Evolutionary conservation across 2,113 vertebrate genomes (phyloP), one percentile per base, ranked within the genome.

Genomic region (Sinocyclocheilus anophthalmus): DNA sequence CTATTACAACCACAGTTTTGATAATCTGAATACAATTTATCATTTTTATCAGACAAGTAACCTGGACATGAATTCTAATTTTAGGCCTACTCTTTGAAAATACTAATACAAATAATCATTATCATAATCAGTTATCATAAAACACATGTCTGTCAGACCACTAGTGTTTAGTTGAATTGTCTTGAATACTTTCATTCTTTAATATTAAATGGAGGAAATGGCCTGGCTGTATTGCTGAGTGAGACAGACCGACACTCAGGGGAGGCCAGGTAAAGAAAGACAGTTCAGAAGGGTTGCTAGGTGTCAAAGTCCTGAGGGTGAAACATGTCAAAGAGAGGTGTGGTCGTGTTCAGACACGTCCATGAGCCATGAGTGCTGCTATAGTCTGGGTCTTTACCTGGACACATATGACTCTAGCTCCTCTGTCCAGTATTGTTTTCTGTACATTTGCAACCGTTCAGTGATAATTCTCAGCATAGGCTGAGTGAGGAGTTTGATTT

Each of bases 261-360:
- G 11, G 33, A 57, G 55, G 42, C 12, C 69, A 55, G 57, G 39
- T 76, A 70, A 48, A 70, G 63, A 50, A 61, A 30, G 33, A 42
- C 48, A 67, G 75, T 53, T 70, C 67, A 30, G 57, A 7, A 70
- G 57, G 59, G 87, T 88, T 86, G 88, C 88, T 77, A 88, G 88
- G 88, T 88, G 65, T 86, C 82, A 86, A 86, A 88, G 88, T 86
- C 88, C 87, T 81, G 76, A 84, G 85, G 85, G 88, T 86, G 82
- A 42, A 83, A 83, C 77, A 16, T 48, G 39, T 30, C 13, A 53
- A 67, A 55, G 14, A 39, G 55, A 76, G 85, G 85, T 65, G 57
- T 53, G 79, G 78, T 76, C 39, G 2, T 78, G 85, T 85, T 67
- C 77, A 87, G 86, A 89, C 72, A 86, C 39, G 85, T 77, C 83